Conservation (phyloP, 2,113 vertebrate species). For the Anseranas semipalmata region DNA sequence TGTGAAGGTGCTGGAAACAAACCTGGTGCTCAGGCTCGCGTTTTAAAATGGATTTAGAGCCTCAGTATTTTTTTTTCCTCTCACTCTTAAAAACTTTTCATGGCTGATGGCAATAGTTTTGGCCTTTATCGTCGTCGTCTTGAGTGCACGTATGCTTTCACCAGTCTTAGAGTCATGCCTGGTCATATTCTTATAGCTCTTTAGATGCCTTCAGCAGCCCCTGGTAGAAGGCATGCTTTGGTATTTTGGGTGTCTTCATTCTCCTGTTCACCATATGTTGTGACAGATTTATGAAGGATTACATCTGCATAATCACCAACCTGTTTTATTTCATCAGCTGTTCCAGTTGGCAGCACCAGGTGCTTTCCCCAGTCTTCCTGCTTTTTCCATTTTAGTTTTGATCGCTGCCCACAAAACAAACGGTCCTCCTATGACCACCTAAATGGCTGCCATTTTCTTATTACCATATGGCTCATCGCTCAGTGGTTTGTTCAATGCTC, state of each 20-base stretch:
- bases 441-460: conserved; percentile 9
- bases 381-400: conserved; percentile 15
- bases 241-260: background rate
- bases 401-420: conserved; percentile 22
- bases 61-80: background rate
- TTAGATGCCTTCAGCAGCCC: background rate
- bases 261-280: conserved; percentile 17
- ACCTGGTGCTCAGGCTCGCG: background rate
- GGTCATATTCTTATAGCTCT: background rate
- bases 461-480: background rate
- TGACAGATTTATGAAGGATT: conserved; percentile 28
- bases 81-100: background rate
- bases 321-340: conserved; percentile 38
- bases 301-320: conserved; percentile 36
- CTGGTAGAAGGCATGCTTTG: background rate
- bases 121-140: background rate
- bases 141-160: background rate
- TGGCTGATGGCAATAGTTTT: background rate
- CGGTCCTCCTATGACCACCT: background rate
- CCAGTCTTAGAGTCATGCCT: background rate
- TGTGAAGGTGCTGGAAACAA: background rate
- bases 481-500: background rate
- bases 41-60: background rate
- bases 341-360: conserved; percentile 30
- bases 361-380: background rate